A percentile compares a stretch with the other conserved stretches of the same genome.
These are phyloP conservation scores for Lutraria lutraria DNA, from an alignment of 2,888 invertebrate genomes.

Conservation along the genomic window DNA sequence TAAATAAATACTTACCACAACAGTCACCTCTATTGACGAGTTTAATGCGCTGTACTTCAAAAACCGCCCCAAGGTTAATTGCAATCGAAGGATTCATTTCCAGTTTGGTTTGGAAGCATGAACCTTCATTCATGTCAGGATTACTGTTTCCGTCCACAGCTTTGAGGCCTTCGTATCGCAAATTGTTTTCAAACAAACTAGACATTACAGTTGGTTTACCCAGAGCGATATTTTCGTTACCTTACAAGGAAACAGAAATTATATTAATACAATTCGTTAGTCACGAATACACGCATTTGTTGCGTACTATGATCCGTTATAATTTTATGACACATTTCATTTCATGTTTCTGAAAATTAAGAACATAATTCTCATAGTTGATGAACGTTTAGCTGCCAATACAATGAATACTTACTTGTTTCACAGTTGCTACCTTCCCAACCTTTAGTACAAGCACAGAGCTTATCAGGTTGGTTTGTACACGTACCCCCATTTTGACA, in stretches of 20 bases:
- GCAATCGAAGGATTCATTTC: not conserved
- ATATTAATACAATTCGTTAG: too few relatives aligned
- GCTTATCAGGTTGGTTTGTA: slow-evolving; percentile 11
- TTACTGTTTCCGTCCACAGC: slow-evolving; percentile 24
- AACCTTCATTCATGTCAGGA: not conserved
- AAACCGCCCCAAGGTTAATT: slow-evolving; percentile 34
- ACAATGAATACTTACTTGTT: slow-evolving; percentile 20
- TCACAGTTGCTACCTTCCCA: slow-evolving; percentile 36
- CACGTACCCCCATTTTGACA: slow-evolving; percentile 36
- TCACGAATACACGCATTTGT: too few relatives aligned
- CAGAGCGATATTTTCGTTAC: slow-evolving; percentile 30
- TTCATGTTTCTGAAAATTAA: too few relatives aligned
- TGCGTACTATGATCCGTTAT: too few relatives aligned
- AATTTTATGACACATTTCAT: too few relatives aligned
- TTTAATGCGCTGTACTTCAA: slow-evolving; percentile 23
- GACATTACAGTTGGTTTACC: slow-evolving; percentile 30
- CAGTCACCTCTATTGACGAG: slow-evolving; percentile 23
- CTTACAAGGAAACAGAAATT: not conserved
- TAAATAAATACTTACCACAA: slow-evolving; percentile 17
- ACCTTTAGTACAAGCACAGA: slow-evolving; percentile 14
- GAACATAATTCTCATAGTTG: too few relatives aligned
- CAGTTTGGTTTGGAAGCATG: slow-evolving; percentile 28
- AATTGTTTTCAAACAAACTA: slow-evolving; percentile 27
- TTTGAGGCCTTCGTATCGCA: not conserved
- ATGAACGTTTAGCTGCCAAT: not conserved